Evolutionary conservation across 2,797 vertebrate species (phyloP).

Genomic region (Rhinophrynus dorsalis): DNA sequence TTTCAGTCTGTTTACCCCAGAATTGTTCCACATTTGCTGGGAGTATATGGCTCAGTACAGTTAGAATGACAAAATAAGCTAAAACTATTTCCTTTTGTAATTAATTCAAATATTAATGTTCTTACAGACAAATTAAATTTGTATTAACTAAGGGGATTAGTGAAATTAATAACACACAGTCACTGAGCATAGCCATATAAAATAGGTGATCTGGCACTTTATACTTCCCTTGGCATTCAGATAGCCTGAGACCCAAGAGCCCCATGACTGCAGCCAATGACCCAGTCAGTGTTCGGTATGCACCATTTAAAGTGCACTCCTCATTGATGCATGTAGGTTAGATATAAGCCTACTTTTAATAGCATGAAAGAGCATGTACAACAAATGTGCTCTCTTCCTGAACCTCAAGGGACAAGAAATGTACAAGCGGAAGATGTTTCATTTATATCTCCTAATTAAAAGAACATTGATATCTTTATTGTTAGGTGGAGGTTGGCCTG

Average conservation of each 20-base stretch:
- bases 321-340: conserved; percentile 34
- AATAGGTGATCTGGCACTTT: background rate
- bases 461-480: conserved; percentile 21
- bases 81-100: background rate
- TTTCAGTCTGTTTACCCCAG: no score
- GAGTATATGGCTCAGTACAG: no score
- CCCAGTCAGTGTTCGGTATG: conserved; percentile 15
- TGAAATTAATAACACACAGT: conserved; percentile 4
- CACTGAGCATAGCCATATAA: conserved; percentile 17
- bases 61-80: no score
- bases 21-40: background rate
- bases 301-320: conserved; percentile 9
- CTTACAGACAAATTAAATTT: background rate
- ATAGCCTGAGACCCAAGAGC: conserved; percentile 15
- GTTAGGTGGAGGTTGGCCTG: conserved; percentile 24
- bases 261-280: conserved; percentile 28
- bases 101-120: background rate
- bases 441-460: conserved; percentile 17
- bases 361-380: background rate
- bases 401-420: conserved; percentile 1
- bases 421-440: conserved; percentile 16
- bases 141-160: background rate
- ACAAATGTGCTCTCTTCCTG: conserved; percentile 10
- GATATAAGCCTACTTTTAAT: background rate
- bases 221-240: conserved; percentile 22